These are phyloP conservation scores for Pristionchus pacificus DNA, from an alignment of 1,140 invertebrate species.

Conservation along the genomic window DNA sequence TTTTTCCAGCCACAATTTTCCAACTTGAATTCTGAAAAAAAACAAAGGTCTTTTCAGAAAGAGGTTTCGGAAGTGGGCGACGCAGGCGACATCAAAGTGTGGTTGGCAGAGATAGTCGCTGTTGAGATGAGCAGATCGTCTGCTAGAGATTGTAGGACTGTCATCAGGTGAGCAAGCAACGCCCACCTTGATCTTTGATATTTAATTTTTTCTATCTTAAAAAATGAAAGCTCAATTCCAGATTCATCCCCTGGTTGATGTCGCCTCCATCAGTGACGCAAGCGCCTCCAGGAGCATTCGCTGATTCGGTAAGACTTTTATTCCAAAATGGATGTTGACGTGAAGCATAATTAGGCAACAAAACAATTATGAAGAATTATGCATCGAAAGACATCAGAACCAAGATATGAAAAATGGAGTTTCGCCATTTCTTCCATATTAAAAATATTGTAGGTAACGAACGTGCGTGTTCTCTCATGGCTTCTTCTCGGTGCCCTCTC, in stretches of 20 bases:
- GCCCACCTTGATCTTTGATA: too few relatives aligned
- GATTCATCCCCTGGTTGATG: constrained; percentile 55
- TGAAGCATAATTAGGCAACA: too few relatives aligned
- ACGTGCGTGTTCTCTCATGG: constrained; percentile 91
- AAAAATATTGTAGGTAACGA: constrained; percentile 64
- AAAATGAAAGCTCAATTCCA: constrained; percentile 22
- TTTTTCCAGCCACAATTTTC: constrained; percentile 28
- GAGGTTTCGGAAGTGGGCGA: constrained; percentile 69
- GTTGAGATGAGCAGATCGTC: constrained; percentile 51
- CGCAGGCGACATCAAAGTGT: constrained; percentile 66
- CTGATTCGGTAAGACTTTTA: constrained; percentile 84
- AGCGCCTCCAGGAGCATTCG: constrained; percentile 80
- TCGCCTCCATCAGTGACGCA: constrained; percentile 49
- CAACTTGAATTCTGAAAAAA: too few relatives aligned
- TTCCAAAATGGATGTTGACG: too few relatives aligned
- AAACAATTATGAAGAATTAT: too few relatives aligned
- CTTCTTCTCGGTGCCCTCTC: constrained; percentile 85
- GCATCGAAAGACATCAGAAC: too few relatives aligned
- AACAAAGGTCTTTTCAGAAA: constrained; percentile 64
- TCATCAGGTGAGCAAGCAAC: constrained; percentile 25
- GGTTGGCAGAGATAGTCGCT: constrained; percentile 40
- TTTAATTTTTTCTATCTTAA: constrained; percentile 9
- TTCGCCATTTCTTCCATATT: not conserved
- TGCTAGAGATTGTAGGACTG: constrained; percentile 50
- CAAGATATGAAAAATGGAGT: too few relatives aligned